Evolutionary conservation across 2,797 vertebrate genomes (phyloP).

Genomic region (Hoplostethus mediterraneus): DNA sequence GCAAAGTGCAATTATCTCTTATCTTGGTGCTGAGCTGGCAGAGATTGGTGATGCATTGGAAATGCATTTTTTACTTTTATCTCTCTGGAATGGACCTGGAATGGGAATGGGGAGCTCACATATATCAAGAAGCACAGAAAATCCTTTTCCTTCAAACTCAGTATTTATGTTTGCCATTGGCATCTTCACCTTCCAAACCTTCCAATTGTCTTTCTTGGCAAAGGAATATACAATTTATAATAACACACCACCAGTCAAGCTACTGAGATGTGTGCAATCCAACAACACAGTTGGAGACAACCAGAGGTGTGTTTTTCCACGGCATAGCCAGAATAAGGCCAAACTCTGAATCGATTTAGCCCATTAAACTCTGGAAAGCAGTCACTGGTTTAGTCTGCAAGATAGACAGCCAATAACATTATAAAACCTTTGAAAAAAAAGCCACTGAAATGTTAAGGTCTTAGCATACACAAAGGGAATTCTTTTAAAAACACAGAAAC

Average conservation of each 20-base stretch:
- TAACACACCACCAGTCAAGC: constrained; percentile 6
- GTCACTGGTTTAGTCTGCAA: constrained; percentile 15
- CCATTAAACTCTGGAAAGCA: constrained; percentile 43
- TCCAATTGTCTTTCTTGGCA: constrained; percentile 7
- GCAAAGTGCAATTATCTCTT: not conserved
- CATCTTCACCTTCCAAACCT: not conserved
- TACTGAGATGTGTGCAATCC: not conserved
- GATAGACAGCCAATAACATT: not conserved
- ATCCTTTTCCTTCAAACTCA: not conserved
- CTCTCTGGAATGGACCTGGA: not conserved
- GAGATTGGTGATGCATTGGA: constrained; percentile 1
- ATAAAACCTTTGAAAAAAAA: constrained; percentile 22
- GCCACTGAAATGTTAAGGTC: not conserved
- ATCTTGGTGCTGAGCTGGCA: not conserved
- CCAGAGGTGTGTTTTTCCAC: constrained; percentile 8
- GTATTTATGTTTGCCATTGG: not conserved
- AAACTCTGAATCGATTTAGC: constrained; percentile 26
- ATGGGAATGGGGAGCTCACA: constrained; percentile 3
- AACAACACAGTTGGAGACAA: constrained; percentile 32
- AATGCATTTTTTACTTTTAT: not conserved
- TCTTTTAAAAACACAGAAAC: too few species aligned
- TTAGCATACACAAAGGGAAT: not conserved
- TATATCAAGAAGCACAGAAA: constrained; percentile 1
- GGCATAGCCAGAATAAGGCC: not conserved
- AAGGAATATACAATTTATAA: constrained; percentile 8